These are phyloP conservation scores for Halcyon malimbica DNA, from an alignment of 2,113 vertebrate species.

Conservation along the genomic window DNA sequence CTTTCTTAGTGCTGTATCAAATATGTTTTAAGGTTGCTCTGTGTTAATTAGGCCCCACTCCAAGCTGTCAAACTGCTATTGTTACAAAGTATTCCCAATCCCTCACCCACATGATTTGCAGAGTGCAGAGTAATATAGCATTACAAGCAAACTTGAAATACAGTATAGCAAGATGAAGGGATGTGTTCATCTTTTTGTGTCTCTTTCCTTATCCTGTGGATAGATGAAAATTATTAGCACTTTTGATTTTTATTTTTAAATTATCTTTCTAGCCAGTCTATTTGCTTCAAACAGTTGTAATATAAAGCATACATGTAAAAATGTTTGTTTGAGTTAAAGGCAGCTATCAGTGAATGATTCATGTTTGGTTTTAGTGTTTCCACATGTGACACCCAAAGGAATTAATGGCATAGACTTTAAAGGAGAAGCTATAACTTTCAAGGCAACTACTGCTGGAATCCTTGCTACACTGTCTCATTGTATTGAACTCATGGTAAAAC, in stretches of 20 bases:
- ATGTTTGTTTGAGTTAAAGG: neutral
- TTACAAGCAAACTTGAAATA: constrained; percentile 46
- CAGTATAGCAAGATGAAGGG: constrained; percentile 12
- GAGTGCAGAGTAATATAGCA: constrained; percentile 40
- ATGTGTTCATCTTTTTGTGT: neutral
- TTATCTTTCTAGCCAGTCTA: neutral
- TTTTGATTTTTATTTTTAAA: neutral
- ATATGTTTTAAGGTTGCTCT: constrained; percentile 32
- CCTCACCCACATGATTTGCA: constrained; percentile 60
- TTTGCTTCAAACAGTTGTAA: neutral
- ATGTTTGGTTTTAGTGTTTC: constrained; percentile 82
- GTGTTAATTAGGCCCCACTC: constrained; percentile 65
- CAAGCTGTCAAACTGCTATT: constrained; percentile 56
- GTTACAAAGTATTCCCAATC: constrained; percentile 61
- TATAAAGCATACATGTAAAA: neutral
- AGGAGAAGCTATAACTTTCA: constrained; percentile 99
- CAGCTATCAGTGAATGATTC: neutral
- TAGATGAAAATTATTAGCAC: neutral
- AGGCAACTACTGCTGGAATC: constrained; percentile 97
- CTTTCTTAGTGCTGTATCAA: constrained; percentile 6
- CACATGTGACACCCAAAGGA: constrained; percentile 86
- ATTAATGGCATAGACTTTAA: constrained; percentile 98
- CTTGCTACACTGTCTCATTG: constrained; percentile 96
- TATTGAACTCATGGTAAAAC: constrained; percentile 95
- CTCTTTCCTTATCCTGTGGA: neutral